phyloP scores from a whole-genome alignment of 1,140 invertebrate genomes.

The Aphaenogaster floridana region DNA sequence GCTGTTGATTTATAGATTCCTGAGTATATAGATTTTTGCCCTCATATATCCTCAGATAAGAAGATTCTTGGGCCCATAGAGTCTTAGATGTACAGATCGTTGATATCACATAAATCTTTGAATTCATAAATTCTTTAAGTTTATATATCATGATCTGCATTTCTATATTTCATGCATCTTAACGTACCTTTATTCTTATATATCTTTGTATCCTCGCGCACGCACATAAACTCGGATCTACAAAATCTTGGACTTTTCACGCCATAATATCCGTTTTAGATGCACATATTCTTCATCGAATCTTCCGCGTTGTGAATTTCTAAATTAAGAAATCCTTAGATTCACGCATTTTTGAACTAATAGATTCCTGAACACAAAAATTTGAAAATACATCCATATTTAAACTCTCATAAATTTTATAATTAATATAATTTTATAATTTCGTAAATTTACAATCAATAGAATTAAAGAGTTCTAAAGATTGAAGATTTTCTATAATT shows the following conservation, averaged over 20 bases:
- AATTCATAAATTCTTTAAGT: constrained; percentile 47
- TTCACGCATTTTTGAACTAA: constrained; percentile 8
- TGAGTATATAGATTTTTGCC: constrained; percentile 48
- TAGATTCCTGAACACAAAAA: not conserved
- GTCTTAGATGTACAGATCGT: constrained; percentile 56
- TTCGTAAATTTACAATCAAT: not conserved
- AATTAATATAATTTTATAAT: not conserved
- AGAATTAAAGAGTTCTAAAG: not conserved
- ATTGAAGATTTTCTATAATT: no score
- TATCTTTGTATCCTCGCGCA: not conserved
- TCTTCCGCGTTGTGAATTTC: no score
- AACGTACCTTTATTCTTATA: constrained; percentile 18
- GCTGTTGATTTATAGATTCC: constrained; percentile 54
- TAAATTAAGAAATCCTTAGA: not conserved
- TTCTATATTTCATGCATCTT: constrained; percentile 57
- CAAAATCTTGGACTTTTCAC: not conserved
- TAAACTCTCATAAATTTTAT: not conserved
- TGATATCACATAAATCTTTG: constrained; percentile 53
- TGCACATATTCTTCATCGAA: not conserved
- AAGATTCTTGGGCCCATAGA: constrained; percentile 48
- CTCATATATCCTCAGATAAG: constrained; percentile 51
- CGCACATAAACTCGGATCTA: constrained; percentile 38
- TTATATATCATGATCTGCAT: constrained; percentile 45
- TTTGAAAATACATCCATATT: not conserved
- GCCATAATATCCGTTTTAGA: not conserved